These are phyloP conservation scores for Pseudomyrmex flavicornis DNA, from an alignment of 1,140 invertebrate species.

Conservation along the genomic window DNA sequence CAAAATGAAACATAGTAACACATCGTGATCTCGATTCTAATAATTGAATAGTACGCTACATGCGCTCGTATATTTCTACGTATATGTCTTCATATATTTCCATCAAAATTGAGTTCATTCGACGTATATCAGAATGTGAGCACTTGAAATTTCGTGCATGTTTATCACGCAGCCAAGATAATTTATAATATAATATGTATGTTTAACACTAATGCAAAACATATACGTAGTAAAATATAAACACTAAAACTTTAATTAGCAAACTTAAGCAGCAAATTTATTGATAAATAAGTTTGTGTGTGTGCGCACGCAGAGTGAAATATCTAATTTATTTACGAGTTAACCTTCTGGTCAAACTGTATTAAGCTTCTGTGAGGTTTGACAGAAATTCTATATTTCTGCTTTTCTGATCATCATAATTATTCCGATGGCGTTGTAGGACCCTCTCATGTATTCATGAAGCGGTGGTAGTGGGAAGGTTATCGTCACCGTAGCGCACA, in stretches of 20 bases:
- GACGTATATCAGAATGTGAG: no score
- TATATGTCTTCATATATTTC: background rate
- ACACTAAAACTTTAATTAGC: constrained; percentile 19
- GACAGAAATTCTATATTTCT: constrained; percentile 39
- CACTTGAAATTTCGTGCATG: no score
- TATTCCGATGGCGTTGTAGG: constrained; percentile 40
- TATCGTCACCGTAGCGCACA: constrained; percentile 64
- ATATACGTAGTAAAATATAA: background rate
- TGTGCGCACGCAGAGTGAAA: background rate
- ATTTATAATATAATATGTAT: background rate
- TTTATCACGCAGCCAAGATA: no score
- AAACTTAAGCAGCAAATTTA: background rate
- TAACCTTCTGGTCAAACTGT: constrained; percentile 5
- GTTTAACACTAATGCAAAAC: background rate
- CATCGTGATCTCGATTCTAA: constrained; percentile 45
- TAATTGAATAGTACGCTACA: constrained; percentile 28
- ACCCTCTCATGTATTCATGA: constrained; percentile 46
- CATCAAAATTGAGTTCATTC: background rate
- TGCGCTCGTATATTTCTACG: background rate
- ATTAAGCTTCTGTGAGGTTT: background rate
- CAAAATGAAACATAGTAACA: constrained; percentile 22
- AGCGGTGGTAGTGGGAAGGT: constrained; percentile 40
- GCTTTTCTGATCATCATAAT: constrained; percentile 56
- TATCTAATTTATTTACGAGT: constrained; percentile 6
- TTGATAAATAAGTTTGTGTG: background rate